phyloP scores from a whole-genome alignment of 2,113 vertebrate genomes.

The Cynoglossus semilaevis region DNA sequence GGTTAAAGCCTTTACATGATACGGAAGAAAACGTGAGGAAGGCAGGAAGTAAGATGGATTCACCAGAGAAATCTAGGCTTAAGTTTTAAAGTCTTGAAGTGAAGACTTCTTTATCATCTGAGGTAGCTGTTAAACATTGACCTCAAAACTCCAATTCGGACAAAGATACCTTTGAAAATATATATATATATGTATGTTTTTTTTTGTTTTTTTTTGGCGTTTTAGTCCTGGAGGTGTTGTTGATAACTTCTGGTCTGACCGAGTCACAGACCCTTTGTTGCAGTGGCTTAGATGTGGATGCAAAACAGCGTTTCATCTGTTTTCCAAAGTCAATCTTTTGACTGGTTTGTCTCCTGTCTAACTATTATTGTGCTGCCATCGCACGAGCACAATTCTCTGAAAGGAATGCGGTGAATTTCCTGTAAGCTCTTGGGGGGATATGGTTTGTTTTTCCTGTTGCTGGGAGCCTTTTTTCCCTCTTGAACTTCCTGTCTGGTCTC shows the following conservation, averaged over 20 bases:
- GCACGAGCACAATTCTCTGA: constrained; percentile 65
- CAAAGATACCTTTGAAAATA: constrained; percentile 42
- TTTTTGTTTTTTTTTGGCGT: neutral
- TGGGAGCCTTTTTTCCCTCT: constrained; percentile 59
- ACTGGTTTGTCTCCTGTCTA: constrained; percentile 54
- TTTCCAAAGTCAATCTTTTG: constrained; percentile 54
- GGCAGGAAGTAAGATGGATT: constrained; percentile 35
- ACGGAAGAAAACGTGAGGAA: constrained; percentile 18
- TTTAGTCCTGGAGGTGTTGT: constrained; percentile 16
- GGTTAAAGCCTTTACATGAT: constrained; percentile 15
- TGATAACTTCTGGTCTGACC: constrained; percentile 28
- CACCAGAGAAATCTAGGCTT: constrained; percentile 47
- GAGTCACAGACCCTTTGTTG: constrained; percentile 21
- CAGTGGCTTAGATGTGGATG: constrained; percentile 28
- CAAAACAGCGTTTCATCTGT: constrained; percentile 58
- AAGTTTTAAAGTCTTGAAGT: constrained; percentile 49
- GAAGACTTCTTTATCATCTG: constrained; percentile 60
- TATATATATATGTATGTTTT: no score
- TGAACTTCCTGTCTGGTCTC: constrained; percentile 69
- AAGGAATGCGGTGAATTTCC: constrained; percentile 81
- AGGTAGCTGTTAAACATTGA: constrained; percentile 74
- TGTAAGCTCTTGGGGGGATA: constrained; percentile 79
- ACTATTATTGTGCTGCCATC: constrained; percentile 68
- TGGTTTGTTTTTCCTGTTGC: constrained; percentile 83
- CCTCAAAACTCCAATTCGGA: constrained; percentile 52